A percentile compares a stretch with the other conserved stretches of the same genome.
phyloP scores from a whole-genome alignment of 2,113 vertebrate genomes.

The Microcebus ravelobensis region DNA sequence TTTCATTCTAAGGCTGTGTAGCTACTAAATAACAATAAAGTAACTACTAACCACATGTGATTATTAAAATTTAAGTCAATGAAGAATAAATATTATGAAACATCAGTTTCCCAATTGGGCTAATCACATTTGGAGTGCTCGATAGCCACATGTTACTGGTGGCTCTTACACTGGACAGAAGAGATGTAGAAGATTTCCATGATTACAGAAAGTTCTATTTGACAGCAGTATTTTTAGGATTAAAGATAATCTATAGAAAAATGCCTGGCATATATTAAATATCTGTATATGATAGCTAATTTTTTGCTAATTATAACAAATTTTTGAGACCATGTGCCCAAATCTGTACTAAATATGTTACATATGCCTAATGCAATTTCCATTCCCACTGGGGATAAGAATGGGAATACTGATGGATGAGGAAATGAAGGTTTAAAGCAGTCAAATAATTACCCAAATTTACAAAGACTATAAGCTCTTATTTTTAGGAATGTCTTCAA shows the following conservation, averaged over 20 bases:
- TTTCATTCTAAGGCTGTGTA: neutral
- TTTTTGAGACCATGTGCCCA: neutral
- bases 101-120: neutral
- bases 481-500: neutral
- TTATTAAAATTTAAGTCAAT: neutral
- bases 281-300: neutral
- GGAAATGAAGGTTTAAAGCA: neutral
- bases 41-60: neutral
- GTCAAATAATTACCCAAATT: neutral
- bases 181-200: neutral
- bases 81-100: neutral
- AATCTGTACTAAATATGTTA: neutral
- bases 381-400: neutral
- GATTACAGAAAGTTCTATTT: neutral
- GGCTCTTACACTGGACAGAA: neutral
- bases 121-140: neutral
- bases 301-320: neutral
- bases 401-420: neutral
- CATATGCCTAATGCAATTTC: neutral
- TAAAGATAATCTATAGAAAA: neutral
- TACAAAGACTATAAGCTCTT: neutral
- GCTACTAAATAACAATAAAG: neutral
- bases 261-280: neutral
- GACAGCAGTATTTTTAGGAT: neutral
- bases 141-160: fast-evolving